phyloP scores from a whole-genome alignment of 2,888 invertebrate genomes.

The Dendrolimus houi region DNA sequence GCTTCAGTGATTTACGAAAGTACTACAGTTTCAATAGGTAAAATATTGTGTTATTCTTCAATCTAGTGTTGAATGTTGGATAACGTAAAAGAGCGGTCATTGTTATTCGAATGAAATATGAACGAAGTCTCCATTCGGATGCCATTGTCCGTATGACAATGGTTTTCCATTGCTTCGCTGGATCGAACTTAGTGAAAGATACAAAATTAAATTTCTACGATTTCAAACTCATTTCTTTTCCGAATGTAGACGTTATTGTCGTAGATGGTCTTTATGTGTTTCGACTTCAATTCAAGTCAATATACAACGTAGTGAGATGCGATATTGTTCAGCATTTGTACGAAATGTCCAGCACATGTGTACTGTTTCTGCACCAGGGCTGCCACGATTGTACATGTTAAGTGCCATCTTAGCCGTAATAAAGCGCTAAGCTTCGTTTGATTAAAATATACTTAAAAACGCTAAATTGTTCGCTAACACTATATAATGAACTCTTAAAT shows the following conservation, averaged over 20 bases:
- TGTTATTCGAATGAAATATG: constrained; percentile 61
- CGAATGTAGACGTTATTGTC: constrained; percentile 42
- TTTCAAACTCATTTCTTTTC: constrained; percentile 46
- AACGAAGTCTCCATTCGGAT: constrained; percentile 44
- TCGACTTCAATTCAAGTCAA: constrained; percentile 48
- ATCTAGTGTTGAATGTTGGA: constrained; percentile 46
- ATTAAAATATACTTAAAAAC: too few relatives aligned
- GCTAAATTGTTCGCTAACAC: too few relatives aligned
- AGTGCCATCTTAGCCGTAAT: too few relatives aligned
- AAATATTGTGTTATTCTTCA: constrained; percentile 33
- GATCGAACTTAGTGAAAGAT: constrained; percentile 45
- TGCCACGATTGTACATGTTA: too few relatives aligned
- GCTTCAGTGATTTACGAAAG: constrained; percentile 5
- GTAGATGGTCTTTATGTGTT: constrained; percentile 52
- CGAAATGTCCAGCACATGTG: too few relatives aligned
- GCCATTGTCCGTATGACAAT: constrained; percentile 56
- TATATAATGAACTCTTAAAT: too few relatives aligned
- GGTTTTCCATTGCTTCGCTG: constrained; percentile 31
- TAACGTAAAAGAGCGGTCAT: constrained; percentile 51
- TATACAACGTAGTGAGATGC: constrained; percentile 22
- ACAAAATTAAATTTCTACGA: constrained; percentile 63
- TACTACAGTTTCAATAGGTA: constrained; percentile 5
- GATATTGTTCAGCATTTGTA: constrained; percentile 28
- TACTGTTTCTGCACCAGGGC: too few relatives aligned
- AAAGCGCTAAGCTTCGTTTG: too few relatives aligned